Evolutionary conservation across 2,888 invertebrate species (phyloP).

Genomic region (Drosophila helvetica): DNA sequence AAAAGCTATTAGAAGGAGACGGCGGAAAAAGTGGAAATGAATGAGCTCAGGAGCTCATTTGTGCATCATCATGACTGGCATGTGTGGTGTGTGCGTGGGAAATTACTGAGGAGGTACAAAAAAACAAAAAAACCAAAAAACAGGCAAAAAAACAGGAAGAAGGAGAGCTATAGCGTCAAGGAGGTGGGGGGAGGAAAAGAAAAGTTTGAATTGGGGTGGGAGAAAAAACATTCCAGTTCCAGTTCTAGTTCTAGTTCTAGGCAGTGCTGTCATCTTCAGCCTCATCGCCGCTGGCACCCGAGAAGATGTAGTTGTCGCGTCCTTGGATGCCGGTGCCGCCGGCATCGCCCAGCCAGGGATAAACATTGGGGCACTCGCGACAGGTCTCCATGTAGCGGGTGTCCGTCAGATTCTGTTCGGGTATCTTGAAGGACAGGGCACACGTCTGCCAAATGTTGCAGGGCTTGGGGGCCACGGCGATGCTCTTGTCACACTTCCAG

Average conservation of each 20-base stretch:
- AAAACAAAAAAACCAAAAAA: slow-evolving; percentile 10
- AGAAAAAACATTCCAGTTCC: neutral
- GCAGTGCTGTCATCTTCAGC: slow-evolving; percentile 20
- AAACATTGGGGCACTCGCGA: slow-evolving; percentile 91
- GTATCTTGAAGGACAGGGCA: slow-evolving; percentile 90
- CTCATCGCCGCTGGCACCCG: slow-evolving; percentile 48
- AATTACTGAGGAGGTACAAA: slow-evolving; percentile 25
- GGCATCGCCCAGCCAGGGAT: slow-evolving; percentile 95
- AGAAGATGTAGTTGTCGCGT: slow-evolving; percentile 89
- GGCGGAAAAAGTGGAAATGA: slow-evolving; percentile 2
- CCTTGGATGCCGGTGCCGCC: slow-evolving; percentile 92
- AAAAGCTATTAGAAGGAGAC: slow-evolving; percentile 42
- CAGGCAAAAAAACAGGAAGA: neutral
- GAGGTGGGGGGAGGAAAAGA: neutral
- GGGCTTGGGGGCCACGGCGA: slow-evolving; percentile 89
- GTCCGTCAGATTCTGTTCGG: slow-evolving; percentile 90
- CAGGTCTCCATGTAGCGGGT: slow-evolving; percentile 95
- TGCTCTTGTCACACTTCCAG: slow-evolving; percentile 91
- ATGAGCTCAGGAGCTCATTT: slow-evolving; percentile 33
- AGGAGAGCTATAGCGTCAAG: neutral
- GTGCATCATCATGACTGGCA: slow-evolving; percentile 56
- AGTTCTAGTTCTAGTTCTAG: neutral
- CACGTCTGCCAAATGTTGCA: slow-evolving; percentile 94
- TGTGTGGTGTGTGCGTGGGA: slow-evolving; percentile 32
- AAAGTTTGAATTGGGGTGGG: neutral